These are phyloP conservation scores for Lycocerus yunnanus DNA, from an alignment of 2,888 invertebrate genomes.

Conservation along the genomic window DNA sequence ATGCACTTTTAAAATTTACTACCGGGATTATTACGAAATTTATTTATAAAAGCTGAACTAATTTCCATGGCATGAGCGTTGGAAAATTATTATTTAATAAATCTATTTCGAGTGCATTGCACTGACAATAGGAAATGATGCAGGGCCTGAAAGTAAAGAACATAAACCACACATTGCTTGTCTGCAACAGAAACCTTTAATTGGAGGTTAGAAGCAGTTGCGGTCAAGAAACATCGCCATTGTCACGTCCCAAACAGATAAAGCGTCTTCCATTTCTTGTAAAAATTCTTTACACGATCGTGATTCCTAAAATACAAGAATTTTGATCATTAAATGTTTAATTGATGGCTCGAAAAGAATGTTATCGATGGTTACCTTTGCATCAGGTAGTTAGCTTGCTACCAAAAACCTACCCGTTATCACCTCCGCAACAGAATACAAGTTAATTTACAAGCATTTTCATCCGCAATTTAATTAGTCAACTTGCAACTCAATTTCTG, in stretches of 20 bases:
- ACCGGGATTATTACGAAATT: not conserved
- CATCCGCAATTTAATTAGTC: not conserved
- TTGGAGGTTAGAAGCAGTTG: constrained; percentile 41
- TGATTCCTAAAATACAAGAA: not conserved
- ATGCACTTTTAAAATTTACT: not conserved
- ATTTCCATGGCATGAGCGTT: not conserved
- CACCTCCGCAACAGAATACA: not conserved
- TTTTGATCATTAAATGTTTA: not conserved
- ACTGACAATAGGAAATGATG: constrained; percentile 36
- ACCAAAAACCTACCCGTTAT: not conserved
- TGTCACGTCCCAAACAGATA: constrained; percentile 45
- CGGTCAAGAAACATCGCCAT: constrained; percentile 41
- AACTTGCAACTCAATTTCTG: not conserved
- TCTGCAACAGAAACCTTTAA: constrained; percentile 40
- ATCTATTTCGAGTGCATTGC: constrained; percentile 24
- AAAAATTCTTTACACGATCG: not conserved
- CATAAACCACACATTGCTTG: constrained; percentile 38
- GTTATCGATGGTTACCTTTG: not conserved
- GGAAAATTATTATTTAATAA: constrained; percentile 15
- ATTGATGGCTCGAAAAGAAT: not conserved
- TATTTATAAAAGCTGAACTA: not conserved
- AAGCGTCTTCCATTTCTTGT: constrained; percentile 17
- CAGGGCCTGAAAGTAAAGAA: constrained; percentile 34
- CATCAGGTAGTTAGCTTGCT: not conserved
- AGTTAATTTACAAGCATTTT: not conserved